Evolutionary conservation across 1,140 invertebrate species (phyloP).

Genomic region (Polyergus mexicanus): DNA sequence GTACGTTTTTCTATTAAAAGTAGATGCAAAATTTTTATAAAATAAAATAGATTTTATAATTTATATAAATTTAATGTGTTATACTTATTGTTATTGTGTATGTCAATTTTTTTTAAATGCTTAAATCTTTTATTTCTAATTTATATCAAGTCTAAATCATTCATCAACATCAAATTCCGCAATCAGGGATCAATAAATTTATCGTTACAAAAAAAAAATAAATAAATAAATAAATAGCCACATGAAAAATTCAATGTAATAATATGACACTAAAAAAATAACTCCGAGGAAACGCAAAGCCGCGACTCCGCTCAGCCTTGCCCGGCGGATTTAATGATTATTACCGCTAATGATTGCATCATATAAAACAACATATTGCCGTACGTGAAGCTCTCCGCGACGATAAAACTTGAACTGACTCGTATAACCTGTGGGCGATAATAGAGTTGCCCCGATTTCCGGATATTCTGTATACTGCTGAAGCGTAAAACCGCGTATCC

Average conservation of each 20-base stretch:
- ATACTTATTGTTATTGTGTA: background rate
- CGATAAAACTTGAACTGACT: slow-evolving; percentile 71
- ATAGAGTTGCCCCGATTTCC: slow-evolving; percentile 73
- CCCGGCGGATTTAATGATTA: slow-evolving; percentile 77
- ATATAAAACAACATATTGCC: slow-evolving; percentile 77
- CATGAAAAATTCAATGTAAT: slow-evolving; percentile 19
- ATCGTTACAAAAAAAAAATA: background rate
- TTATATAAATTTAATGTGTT: background rate
- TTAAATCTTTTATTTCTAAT: background rate
- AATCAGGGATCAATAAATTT: background rate
- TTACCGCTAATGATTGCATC: slow-evolving; percentile 78
- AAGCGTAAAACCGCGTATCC: slow-evolving; percentile 38
- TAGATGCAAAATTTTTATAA: background rate
- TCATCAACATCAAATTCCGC: background rate
- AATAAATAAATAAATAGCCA: slow-evolving; percentile 4
- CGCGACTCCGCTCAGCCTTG: slow-evolving; percentile 41
- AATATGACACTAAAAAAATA: slow-evolving; percentile 55
- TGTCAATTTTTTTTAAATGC: background rate
- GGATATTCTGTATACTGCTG: slow-evolving; percentile 59
- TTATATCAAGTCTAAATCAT: background rate
- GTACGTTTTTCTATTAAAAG: background rate
- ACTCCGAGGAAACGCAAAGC: slow-evolving; percentile 28
- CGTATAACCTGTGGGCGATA: slow-evolving; percentile 62
- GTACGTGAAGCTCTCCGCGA: slow-evolving; percentile 73
- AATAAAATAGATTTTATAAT: background rate